Conservation (phyloP, 2,888 invertebrate species). For the Tribolium freemani region DNA sequence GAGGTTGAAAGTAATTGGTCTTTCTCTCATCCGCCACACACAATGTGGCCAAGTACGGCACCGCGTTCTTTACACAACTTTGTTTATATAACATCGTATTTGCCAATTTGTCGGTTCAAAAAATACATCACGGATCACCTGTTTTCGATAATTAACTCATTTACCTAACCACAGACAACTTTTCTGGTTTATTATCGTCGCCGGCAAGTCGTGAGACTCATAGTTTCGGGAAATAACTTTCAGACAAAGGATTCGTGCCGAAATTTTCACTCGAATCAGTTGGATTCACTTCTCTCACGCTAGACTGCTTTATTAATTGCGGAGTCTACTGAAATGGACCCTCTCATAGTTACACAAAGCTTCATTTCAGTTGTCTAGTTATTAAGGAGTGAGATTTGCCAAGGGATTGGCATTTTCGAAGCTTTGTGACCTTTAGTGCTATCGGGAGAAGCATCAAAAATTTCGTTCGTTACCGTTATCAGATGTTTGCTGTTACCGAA, state of each 20-base stretch:
- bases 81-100: conserved; percentile 28
- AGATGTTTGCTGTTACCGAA: not conserved
- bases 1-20: conserved; percentile 32
- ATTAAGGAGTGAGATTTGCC: conserved; percentile 2
- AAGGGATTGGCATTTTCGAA: conserved; percentile 10
- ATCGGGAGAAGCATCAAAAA: not conserved
- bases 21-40: conserved; percentile 21
- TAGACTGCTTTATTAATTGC: conserved; percentile 10
- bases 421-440: conserved; percentile 7
- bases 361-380: conserved; percentile 20
- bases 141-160: conserved; percentile 30
- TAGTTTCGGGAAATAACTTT: conserved; percentile 11
- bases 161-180: conserved; percentile 26
- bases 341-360: conserved; percentile 14
- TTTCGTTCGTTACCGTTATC: not conserved
- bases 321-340: conserved; percentile 10
- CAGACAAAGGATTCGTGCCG: conserved; percentile 13
- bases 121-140: conserved; percentile 28
- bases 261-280: conserved; percentile 12
- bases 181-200: conserved; percentile 6
- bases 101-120: conserved; percentile 1
- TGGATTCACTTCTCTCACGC: not conserved
- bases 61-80: conserved; percentile 14
- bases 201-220: conserved; percentile 19
- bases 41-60: conserved; percentile 18